Conservation (phyloP, 2,888 invertebrate genomes). For the Rhaphigaster nebulosa region DNA sequence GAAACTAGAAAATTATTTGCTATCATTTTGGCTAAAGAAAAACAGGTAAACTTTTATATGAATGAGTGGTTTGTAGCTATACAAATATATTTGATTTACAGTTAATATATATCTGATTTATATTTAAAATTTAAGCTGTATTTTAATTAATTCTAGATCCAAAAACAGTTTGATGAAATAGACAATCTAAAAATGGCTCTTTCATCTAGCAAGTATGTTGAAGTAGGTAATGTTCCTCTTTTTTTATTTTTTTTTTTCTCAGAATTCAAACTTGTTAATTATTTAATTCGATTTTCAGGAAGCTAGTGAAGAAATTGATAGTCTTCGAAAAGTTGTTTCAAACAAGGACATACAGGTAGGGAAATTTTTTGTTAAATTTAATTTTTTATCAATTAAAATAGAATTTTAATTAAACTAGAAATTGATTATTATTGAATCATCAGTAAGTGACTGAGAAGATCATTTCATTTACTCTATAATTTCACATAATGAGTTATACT, state of each 20-base stretch:
- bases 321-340: constrained; percentile 51
- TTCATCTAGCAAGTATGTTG: constrained; percentile 45
- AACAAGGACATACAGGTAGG: constrained; percentile 48
- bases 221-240: constrained; percentile 43
- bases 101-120: background rate
- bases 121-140: background rate
- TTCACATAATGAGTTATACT: too few species aligned
- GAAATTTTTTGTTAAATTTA: background rate
- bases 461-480: too few species aligned
- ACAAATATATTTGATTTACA: background rate
- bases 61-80: background rate
- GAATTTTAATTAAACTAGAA: background rate
- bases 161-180: constrained; percentile 56
- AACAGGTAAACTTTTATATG: constrained; percentile 24
- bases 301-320: constrained; percentile 5
- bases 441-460: too few species aligned
- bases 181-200: constrained; percentile 50
- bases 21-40: constrained; percentile 54
- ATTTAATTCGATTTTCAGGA: constrained; percentile 15
- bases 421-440: too few species aligned
- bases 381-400: background rate
- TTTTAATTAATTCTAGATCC: constrained; percentile 25
- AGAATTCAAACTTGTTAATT: background rate
- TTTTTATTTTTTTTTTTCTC: background rate
- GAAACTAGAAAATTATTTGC: constrained; percentile 52